Conservation (phyloP, 2,113 vertebrate genomes). For the Seriola quinqueradiata region DNA sequence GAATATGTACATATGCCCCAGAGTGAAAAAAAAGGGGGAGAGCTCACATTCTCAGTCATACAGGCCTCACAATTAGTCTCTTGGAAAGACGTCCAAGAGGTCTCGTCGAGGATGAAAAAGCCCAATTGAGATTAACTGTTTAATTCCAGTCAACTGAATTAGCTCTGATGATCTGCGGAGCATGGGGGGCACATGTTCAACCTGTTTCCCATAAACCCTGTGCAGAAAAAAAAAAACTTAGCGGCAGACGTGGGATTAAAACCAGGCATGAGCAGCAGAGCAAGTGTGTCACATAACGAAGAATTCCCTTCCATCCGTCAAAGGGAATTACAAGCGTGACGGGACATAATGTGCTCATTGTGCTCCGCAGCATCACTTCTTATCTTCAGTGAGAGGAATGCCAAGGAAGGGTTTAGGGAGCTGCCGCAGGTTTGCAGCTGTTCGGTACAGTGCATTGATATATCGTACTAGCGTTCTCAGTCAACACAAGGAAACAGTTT, state of each 20-base stretch:
- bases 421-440: conserved; percentile 11
- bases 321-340: conserved; percentile 54
- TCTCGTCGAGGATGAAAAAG: conserved; percentile 50
- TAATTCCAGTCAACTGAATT: conserved; percentile 53
- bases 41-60: conserved; percentile 50
- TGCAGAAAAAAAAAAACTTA: conserved; percentile 20
- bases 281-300: conserved; percentile 57
- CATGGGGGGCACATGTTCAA: conserved; percentile 34
- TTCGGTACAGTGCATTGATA: neutral
- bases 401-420: conserved; percentile 10
- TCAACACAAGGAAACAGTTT: neutral
- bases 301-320: conserved; percentile 63
- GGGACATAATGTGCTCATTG: conserved; percentile 59
- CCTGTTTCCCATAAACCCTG: conserved; percentile 60
- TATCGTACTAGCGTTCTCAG: neutral
- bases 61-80: conserved; percentile 59
- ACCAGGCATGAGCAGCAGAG: conserved; percentile 54
- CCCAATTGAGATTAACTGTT: conserved; percentile 62
- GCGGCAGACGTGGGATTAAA: conserved; percentile 41
- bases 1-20: conserved; percentile 66
- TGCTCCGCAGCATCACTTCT: conserved; percentile 46
- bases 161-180: conserved; percentile 35
- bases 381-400: conserved; percentile 29
- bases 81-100: conserved; percentile 56
- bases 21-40: conserved; percentile 39